These are phyloP conservation scores for Triplophysa bombifrons DNA, from an alignment of 2,797 vertebrate genomes.

Conservation along the genomic window DNA sequence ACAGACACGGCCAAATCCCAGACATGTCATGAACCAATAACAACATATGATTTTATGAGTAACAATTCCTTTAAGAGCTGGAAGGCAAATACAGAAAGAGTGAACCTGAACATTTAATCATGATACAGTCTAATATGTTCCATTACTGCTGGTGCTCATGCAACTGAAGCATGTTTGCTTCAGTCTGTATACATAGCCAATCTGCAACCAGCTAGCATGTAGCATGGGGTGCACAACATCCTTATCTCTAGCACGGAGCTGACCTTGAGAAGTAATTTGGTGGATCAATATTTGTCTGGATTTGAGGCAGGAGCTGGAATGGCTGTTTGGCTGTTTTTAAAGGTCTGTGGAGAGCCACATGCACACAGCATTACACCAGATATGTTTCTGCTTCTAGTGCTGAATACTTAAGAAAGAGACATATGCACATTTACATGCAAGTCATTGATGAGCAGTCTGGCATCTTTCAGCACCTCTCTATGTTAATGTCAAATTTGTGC, in stretches of 20 bases:
- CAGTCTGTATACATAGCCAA: not conserved
- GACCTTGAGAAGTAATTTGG: constrained; percentile 62
- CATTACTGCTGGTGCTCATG: not conserved
- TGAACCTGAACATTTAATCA: not conserved
- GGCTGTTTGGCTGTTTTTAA: constrained; percentile 44
- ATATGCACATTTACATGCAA: not conserved
- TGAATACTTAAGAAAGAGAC: not conserved
- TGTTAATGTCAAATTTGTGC: not conserved
- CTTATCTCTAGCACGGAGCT: constrained; percentile 49
- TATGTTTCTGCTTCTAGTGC: constrained; percentile 7
- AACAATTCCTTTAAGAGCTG: not conserved
- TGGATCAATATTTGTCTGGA: constrained; percentile 56
- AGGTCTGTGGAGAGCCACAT: constrained; percentile 1
- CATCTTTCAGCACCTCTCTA: not conserved
- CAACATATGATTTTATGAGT: not conserved
- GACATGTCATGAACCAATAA: no score
- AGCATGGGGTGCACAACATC: not conserved
- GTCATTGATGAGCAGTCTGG: not conserved
- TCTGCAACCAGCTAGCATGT: not conserved
- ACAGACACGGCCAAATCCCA: no score
- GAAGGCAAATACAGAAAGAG: not conserved
- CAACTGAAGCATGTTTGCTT: not conserved
- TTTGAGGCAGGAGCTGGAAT: not conserved
- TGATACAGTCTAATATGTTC: not conserved
- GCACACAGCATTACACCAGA: not conserved